Base-by-base conservation (phyloP, 2,888 invertebrate genomes). In the Masnerella sp. region DNA sequence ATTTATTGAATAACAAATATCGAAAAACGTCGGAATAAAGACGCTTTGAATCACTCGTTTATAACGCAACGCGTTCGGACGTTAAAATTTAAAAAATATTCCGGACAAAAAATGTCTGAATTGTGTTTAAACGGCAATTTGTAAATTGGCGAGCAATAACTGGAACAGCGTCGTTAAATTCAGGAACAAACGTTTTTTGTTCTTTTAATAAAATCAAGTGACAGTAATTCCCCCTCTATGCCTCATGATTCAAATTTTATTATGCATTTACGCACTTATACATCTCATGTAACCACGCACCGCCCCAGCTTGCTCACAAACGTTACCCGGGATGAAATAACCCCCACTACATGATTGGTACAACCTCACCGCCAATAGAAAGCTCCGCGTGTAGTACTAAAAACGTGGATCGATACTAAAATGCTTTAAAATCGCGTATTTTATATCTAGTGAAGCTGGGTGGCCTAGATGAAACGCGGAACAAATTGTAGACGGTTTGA, bases 341-440 rank as follows among this genome's bases (percentile, higher is more conserved):
- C 79, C 82, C 83, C 84, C 83, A 83, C 85, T 83, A 80, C 80
- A 78, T 81, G 80, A 81, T 82, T 82, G 84, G 83, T 82, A 78
- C 78, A 80, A 77, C 79, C 80, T 80, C 80, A 79, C 80, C 79
- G 77, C 78, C 78, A 79, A 78, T 77, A 79, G 82, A 82, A 82
- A 82, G 83, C 82, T 83, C 81, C 84, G 83, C 84, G 83, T 84
- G 86, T 87, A 86, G 90, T 89, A 90, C 89, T 90, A 90, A 90
- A 90, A 90, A 90, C 89, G 88, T 86, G 89, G 90, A 90, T 90
- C 90, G 90, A 90, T 90, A 90, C 90, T 90, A 90, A 90, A 90
- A 90, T 90, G 90, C 90, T 90, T 90, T 90, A 90, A 90, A 90
- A 90, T 90, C 83, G 90, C 89, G 90, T 89, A 90, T 90, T 90